phyloP scores from a whole-genome alignment of 2,113 vertebrate species.

The Apaloderma vittatum region DNA sequence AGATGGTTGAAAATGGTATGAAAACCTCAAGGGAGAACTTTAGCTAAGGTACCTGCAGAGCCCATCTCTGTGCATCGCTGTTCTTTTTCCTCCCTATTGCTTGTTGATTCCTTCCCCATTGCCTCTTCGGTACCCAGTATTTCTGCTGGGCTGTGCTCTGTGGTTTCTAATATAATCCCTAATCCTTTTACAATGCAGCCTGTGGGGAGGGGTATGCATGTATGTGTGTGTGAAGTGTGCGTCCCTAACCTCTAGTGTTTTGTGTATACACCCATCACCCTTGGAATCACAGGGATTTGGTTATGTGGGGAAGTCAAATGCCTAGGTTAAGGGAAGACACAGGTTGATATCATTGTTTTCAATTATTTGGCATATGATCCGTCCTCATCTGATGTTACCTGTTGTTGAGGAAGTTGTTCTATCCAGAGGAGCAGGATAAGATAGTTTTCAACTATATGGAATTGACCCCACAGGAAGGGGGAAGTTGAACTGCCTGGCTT shows the following conservation, averaged over 20 bases:
- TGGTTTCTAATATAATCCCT: neutral
- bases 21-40: neutral
- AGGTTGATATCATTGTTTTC: neutral
- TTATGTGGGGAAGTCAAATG: neutral
- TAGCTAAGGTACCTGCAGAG: neutral
- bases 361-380: neutral
- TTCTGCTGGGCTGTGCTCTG: neutral
- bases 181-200: neutral
- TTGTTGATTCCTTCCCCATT: neutral
- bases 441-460: neutral
- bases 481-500: neutral
- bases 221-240: neutral
- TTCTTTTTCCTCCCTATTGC: neutral
- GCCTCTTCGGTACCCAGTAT: neutral
- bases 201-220: neutral
- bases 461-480: neutral
- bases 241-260: neutral
- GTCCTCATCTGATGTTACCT: neutral
- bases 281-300: too few relatives aligned
- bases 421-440: neutral
- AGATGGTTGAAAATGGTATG: neutral
- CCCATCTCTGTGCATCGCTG: neutral
- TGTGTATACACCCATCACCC: too few relatives aligned
- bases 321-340: neutral
- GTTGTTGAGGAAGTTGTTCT: neutral